These are phyloP conservation scores for Zapus hudsonius DNA, from an alignment of 2,113 vertebrate species.

Conservation along the genomic window DNA sequence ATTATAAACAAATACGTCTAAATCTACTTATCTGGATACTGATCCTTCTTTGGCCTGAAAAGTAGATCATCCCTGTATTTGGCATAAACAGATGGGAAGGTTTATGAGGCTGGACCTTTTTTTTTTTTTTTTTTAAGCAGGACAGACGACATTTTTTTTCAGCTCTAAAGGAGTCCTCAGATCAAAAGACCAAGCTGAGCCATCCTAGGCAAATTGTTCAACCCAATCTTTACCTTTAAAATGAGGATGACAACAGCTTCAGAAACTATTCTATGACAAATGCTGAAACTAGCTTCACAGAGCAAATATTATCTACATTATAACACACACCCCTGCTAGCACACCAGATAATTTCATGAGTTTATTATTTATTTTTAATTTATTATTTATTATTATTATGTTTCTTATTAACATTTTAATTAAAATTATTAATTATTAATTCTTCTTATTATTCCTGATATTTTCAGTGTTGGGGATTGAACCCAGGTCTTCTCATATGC, in stretches of 20 bases:
- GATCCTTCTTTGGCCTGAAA: constrained; percentile 58
- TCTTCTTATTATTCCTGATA: no score
- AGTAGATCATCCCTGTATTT: constrained; percentile 55
- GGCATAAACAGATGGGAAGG: constrained; percentile 50
- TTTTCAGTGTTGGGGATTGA: background rate
- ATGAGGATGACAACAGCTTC: background rate
- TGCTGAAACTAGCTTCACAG: background rate
- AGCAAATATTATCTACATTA: background rate
- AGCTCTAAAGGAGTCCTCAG: constrained; percentile 33
- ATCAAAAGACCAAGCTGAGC: background rate
- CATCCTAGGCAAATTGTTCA: background rate
- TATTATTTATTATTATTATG: no score
- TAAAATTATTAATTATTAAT: background rate
- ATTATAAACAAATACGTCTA: constrained; percentile 54
- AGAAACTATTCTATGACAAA: background rate
- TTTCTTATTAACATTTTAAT: constrained; percentile 22
- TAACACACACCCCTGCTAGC: background rate
- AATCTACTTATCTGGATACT: constrained; percentile 64
- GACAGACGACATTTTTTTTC: constrained; percentile 10
- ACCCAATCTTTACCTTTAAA: constrained; percentile 9
- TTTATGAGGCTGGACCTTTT: constrained; percentile 30
- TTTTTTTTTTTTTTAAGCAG: background rate
- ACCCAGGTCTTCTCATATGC: background rate
- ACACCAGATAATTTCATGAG: constrained; percentile 17
- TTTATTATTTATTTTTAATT: no score